phyloP scores from a whole-genome alignment of 2,888 invertebrate genomes.

The Morpho deidamia region DNA sequence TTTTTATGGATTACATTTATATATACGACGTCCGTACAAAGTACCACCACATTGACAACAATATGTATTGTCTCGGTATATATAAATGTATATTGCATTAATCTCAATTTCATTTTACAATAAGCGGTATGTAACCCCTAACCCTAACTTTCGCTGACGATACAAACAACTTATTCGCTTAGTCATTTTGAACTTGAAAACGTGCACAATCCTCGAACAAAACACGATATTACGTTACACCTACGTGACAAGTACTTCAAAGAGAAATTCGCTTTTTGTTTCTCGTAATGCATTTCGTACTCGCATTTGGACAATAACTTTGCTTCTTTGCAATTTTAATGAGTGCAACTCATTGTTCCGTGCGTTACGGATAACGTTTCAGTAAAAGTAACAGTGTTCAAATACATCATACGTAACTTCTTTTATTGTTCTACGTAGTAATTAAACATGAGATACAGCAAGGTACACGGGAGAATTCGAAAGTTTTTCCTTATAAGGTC shows the following conservation, averaged over 20 bases:
- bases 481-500: not conserved
- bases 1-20: too few species aligned
- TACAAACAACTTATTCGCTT: constrained; percentile 37
- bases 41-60: too few species aligned
- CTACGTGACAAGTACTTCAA: constrained; percentile 21
- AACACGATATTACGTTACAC: constrained; percentile 4
- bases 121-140: constrained; percentile 38
- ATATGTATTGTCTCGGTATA: too few species aligned
- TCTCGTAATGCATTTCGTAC: constrained; percentile 16
- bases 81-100: not conserved
- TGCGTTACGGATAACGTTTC: constrained; percentile 16
- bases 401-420: constrained; percentile 10
- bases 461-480: not conserved
- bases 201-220: constrained; percentile 42
- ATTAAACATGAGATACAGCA: constrained; percentile 2
- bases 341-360: constrained; percentile 19
- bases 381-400: constrained; percentile 27
- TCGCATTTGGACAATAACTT: constrained; percentile 28
- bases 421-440: constrained; percentile 7
- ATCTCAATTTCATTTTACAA: constrained; percentile 29
- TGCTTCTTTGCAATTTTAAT: constrained; percentile 35
- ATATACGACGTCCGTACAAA: too few species aligned
- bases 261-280: constrained; percentile 32
- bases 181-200: constrained; percentile 52
- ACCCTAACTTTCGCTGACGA: constrained; percentile 57